Conservation (phyloP, 2,797 vertebrate species). For the Brotula barbata region DNA sequence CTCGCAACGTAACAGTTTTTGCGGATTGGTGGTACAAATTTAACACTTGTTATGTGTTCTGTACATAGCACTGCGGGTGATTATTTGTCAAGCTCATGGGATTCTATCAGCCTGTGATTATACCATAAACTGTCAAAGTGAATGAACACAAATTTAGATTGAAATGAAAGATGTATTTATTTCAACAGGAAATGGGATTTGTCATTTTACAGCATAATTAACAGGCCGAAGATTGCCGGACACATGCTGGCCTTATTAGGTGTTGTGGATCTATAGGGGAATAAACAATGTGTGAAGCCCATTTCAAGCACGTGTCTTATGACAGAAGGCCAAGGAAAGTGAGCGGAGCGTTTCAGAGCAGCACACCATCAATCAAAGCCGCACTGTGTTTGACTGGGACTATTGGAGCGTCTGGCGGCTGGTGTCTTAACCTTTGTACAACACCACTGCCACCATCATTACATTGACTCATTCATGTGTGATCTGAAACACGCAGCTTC, state of each 20-base stretch:
- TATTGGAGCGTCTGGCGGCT: slow-evolving; percentile 20
- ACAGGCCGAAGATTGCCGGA: no score
- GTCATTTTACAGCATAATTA: no score
- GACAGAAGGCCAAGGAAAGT: slow-evolving; percentile 18
- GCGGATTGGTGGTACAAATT: slow-evolving; percentile 73
- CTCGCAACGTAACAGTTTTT: slow-evolving; percentile 62
- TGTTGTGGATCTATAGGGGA: slow-evolving; percentile 22
- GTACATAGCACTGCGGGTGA: slow-evolving; percentile 61
- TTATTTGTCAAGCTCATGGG: slow-evolving; percentile 60
- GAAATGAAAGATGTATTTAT: neutral
- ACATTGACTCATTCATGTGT: slow-evolving; percentile 50
- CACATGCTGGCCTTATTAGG: slow-evolving; percentile 20
- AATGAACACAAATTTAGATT: slow-evolving; percentile 25
- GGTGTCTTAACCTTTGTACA: slow-evolving; percentile 30
- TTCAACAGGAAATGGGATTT: neutral
- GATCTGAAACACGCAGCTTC: slow-evolving; percentile 35
- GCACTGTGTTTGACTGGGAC: slow-evolving; percentile 29
- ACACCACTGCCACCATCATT: slow-evolving; percentile 32
- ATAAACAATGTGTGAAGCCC: slow-evolving; percentile 13
- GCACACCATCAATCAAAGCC: slow-evolving; percentile 45
- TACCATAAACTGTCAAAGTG: neutral
- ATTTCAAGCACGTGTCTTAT: slow-evolving; percentile 22
- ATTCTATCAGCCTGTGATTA: slow-evolving; percentile 48
- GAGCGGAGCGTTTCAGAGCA: slow-evolving; percentile 2
- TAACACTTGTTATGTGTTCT: slow-evolving; percentile 72